A percentile compares a stretch with the other conserved stretches of the same genome.
These are phyloP conservation scores for Rhinichthys osculus DNA, from an alignment of 2,797 vertebrate species.

Conservation along the genomic window DNA sequence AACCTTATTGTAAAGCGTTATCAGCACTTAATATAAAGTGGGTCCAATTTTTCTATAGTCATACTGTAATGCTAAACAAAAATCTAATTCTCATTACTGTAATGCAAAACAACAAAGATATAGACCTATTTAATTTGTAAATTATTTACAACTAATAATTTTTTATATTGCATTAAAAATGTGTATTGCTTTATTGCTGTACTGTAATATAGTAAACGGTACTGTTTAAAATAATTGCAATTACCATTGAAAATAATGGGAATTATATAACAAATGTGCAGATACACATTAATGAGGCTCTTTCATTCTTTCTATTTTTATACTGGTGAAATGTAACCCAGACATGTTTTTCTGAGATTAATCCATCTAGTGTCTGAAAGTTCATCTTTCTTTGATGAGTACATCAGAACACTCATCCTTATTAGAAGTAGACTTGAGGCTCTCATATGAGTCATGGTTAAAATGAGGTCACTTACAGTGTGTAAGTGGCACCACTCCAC, in stretches of 20 bases:
- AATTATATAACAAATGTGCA: background rate
- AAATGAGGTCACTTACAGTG: constrained; percentile 39
- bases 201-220: background rate
- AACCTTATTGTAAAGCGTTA: background rate
- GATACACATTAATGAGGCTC: background rate
- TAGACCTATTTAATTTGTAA: background rate
- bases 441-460: constrained; percentile 18
- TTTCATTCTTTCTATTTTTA: background rate
- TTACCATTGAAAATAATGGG: background rate
- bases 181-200: background rate
- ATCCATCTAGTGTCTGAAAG: background rate
- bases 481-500: background rate
- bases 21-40: background rate
- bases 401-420: background rate
- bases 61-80: background rate
- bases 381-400: background rate
- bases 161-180: background rate
- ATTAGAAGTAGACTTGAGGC: background rate
- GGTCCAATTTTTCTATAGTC: background rate
- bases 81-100: background rate
- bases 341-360: background rate
- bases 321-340: background rate
- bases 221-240: background rate
- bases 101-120: background rate
- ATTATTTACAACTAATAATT: background rate